Percentiles rank a stretch among this genome's conserved stretches.
phyloP scores from a whole-genome alignment of 2,797 vertebrate species.

The Okamejei kenojei region DNA sequence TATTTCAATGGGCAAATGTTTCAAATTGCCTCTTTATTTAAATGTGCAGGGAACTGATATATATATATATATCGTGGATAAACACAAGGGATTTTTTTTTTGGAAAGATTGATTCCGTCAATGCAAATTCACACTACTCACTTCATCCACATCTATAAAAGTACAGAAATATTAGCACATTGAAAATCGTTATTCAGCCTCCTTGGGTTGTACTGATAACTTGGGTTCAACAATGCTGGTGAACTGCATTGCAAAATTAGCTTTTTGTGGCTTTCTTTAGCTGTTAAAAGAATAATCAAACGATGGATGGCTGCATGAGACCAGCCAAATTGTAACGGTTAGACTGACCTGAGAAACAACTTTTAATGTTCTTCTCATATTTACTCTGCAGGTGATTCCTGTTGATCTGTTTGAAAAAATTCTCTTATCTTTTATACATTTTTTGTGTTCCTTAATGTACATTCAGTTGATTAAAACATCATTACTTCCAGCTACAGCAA shows the following conservation, averaged over 20 bases:
- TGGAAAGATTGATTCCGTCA: neutral
- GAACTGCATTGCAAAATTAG: neutral
- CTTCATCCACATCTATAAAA: neutral
- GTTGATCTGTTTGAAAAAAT: conserved; percentile 2
- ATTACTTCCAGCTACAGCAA: neutral
- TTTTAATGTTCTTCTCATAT: neutral
- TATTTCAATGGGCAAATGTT: neutral
- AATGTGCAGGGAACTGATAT: neutral
- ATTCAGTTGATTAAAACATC: conserved; percentile 8
- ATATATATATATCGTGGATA: too few species aligned
- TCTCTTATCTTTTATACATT: neutral
- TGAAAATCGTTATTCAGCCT: neutral
- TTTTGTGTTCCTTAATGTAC: neutral
- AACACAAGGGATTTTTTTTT: too few species aligned
- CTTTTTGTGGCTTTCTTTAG: neutral
- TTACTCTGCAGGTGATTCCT: neutral
- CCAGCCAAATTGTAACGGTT: neutral
- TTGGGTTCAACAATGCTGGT: neutral
- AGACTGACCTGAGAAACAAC: neutral
- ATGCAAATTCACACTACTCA: neutral
- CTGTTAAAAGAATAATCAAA: neutral
- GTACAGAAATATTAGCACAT: neutral
- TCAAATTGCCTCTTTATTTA: neutral
- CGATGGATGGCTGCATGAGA: neutral
- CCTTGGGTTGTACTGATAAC: too few species aligned